These are phyloP conservation scores for Hypomecis atomaria DNA, from an alignment of 2,888 invertebrate species.

Conservation along the genomic window DNA sequence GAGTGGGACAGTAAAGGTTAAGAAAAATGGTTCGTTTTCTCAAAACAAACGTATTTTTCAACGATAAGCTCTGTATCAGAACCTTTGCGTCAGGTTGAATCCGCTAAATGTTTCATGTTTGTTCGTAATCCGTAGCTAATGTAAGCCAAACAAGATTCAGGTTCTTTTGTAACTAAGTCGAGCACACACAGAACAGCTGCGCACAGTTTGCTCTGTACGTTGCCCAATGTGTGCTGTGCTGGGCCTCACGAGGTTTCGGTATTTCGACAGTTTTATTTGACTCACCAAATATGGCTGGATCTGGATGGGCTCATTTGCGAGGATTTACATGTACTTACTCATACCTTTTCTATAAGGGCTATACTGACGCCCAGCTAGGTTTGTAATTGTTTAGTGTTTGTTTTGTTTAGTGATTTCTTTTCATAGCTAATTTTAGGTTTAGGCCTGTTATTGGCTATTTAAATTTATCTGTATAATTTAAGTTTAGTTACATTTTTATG, in stretches of 20 bases:
- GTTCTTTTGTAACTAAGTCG: slow-evolving; percentile 24
- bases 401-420: no score
- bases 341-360: neutral
- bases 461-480: no score
- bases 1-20: no score
- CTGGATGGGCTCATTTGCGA: neutral
- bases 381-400: no score
- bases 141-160: slow-evolving; percentile 17
- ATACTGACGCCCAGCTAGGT: neutral
- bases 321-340: neutral
- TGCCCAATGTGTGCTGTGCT: slow-evolving; percentile 21
- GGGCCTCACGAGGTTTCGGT: slow-evolving; percentile 6
- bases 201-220: slow-evolving; percentile 21
- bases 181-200: slow-evolving; percentile 22
- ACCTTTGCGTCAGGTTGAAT: neutral
- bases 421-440: no score
- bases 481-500: no score
- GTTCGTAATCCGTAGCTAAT: slow-evolving; percentile 14
- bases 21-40: neutral
- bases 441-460: no score
- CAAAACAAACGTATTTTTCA: neutral
- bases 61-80: neutral
- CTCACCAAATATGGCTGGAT: neutral
- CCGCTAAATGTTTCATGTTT: slow-evolving; percentile 3
- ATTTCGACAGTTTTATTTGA: slow-evolving; percentile 20